Evolutionary conservation across 2,113 vertebrate species (phyloP).

Genomic region (Saccopteryx bilineata): DNA sequence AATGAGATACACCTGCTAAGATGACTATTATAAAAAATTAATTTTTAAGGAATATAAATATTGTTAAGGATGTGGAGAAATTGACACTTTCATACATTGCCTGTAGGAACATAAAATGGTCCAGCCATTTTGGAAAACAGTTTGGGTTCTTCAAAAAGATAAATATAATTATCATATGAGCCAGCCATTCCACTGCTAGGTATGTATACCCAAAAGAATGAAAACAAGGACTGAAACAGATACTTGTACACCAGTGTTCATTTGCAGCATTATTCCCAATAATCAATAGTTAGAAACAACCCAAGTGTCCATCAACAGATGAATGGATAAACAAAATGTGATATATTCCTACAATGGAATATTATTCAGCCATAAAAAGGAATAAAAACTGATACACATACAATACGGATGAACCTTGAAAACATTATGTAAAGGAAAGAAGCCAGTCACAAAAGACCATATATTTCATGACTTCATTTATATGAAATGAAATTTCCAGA

Average conservation of each 20-base stretch:
- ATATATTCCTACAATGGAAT: not conserved
- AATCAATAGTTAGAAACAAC: not conserved
- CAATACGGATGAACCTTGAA: not conserved
- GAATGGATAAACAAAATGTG: not conserved
- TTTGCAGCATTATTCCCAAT: not conserved
- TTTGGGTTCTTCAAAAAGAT: conserved; percentile 19
- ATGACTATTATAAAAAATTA: not conserved
- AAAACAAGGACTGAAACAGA: conserved; percentile 18
- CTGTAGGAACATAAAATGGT: conserved; percentile 1
- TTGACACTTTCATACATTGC: not conserved
- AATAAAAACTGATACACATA: not conserved
- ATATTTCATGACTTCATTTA: conserved; percentile 7
- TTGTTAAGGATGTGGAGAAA: not conserved
- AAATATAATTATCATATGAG: not conserved
- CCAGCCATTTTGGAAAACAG: not conserved
- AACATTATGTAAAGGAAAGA: not conserved
- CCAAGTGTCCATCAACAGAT: not conserved
- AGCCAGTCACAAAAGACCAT: not conserved
- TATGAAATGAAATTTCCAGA: not conserved
- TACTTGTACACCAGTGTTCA: not conserved
- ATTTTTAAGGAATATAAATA: not conserved
- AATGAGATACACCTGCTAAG: not conserved
- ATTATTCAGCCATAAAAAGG: not conserved
- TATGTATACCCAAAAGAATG: not conserved
- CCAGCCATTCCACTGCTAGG: not conserved